phyloP scores from a whole-genome alignment of 2,113 vertebrate species.

The Pholis gunnellus region DNA sequence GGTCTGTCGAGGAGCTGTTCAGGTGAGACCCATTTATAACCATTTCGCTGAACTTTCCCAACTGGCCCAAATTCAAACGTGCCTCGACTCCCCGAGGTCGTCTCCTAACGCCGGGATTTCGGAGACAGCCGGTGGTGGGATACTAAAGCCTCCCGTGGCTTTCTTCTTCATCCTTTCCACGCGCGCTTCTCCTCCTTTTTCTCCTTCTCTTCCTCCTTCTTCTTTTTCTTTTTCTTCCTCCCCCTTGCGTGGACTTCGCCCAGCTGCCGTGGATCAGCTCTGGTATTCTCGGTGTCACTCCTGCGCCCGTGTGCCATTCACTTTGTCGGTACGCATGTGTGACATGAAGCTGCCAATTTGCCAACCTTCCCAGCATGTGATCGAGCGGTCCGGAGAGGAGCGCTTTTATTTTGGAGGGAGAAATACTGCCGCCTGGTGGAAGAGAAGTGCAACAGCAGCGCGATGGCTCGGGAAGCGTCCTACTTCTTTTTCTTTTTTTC shows the following conservation, averaged over 20 bases:
- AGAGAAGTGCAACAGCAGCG: slow-evolving; percentile 26
- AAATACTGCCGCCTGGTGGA: slow-evolving; percentile 75
- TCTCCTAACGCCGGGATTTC: slow-evolving; percentile 19
- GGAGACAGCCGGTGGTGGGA: slow-evolving; percentile 40
- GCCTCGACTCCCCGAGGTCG: slow-evolving; percentile 8
- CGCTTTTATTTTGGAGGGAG: slow-evolving; percentile 24
- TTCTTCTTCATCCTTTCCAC: slow-evolving; percentile 62
- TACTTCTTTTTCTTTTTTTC: slow-evolving; percentile 14
- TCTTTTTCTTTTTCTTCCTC: neutral
- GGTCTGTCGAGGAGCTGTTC: slow-evolving; percentile 85
- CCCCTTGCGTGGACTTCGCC: slow-evolving; percentile 37
- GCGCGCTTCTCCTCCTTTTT: neutral
- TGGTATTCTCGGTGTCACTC: slow-evolving; percentile 58
- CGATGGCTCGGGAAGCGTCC: slow-evolving; percentile 9
- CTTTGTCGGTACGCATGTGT: slow-evolving; percentile 74
- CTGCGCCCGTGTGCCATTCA: slow-evolving; percentile 77
- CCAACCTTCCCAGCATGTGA: slow-evolving; percentile 70
- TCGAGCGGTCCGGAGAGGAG: slow-evolving; percentile 39
- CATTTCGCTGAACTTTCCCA: slow-evolving; percentile 80
- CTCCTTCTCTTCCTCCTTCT: neutral
- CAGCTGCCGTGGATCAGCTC: slow-evolving; percentile 39
- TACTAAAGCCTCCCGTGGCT: slow-evolving; percentile 56
- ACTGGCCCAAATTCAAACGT: slow-evolving; percentile 56
- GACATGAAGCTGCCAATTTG: slow-evolving; percentile 77
- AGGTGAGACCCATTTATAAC: slow-evolving; percentile 85